Evolutionary conservation across 2,113 vertebrate species (phyloP).

Genomic region (Ascaphus truei): DNA sequence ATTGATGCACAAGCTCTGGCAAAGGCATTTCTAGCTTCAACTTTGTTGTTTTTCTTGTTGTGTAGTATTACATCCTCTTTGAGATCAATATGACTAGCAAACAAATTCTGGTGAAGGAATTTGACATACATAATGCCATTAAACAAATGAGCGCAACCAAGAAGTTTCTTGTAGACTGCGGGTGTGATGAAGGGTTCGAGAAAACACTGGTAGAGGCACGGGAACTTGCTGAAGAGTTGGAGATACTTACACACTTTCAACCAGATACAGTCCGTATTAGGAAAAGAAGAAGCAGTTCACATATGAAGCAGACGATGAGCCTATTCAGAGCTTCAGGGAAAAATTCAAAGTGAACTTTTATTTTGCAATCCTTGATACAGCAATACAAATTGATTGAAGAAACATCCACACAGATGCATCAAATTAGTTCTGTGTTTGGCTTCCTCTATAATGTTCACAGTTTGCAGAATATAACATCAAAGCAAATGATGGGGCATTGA

Average conservation of each 20-base stretch:
- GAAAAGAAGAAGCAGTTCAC: too few species aligned
- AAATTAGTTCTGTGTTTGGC: neutral
- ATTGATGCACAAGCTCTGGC: conserved; percentile 32
- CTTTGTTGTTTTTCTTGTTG: conserved; percentile 28
- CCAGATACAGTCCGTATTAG: neutral
- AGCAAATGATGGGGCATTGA: neutral
- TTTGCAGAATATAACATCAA: too few species aligned
- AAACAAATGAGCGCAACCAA: neutral
- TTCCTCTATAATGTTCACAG: neutral
- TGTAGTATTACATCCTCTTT: conserved; percentile 40
- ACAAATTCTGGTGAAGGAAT: neutral
- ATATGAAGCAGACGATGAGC: too few species aligned
- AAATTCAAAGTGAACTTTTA: too few species aligned
- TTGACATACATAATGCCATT: neutral
- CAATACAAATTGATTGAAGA: neutral
- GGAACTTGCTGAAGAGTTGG: neutral
- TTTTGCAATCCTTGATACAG: too few species aligned
- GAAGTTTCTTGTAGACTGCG: too few species aligned
- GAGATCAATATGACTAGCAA: too few species aligned
- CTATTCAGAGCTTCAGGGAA: too few species aligned
- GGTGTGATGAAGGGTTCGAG: neutral
- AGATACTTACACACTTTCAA: neutral
- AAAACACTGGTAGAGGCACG: neutral
- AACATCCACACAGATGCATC: neutral
- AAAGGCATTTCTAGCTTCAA: conserved; percentile 28